Base-by-base conservation (phyloP, 1,140 invertebrate genomes). In the Polypedilum vanderplanki region DNA sequence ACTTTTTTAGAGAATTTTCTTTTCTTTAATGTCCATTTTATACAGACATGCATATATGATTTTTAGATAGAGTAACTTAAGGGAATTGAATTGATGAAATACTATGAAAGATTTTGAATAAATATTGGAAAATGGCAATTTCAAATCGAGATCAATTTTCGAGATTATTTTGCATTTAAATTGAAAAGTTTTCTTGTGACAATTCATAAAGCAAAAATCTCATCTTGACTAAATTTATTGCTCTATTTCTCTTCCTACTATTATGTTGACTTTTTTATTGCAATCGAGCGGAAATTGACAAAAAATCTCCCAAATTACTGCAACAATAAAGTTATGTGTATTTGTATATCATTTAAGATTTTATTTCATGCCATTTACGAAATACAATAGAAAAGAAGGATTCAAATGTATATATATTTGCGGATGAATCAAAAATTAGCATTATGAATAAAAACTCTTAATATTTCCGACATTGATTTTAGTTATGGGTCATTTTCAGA, bases 291-390 rank as follows among this genome's bases (percentile, higher is more conserved):
- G 65, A 70, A 70, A 70, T 70, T 22, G 65, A 70, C 65, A 70
- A 22, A 70, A 70, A 70, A 10, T 70, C 18, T 18, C 17, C 5
- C 17, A 18, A 70, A 18, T 18, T 22, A 18, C 17, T 20, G 0
- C 7, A 18, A 70, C 65, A 70, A 70, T 70, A 70, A 70, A 20
- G 8, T 20, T 70, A 18, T 20, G 20, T 70, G 65, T 18, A 20
- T 18, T 70, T 22, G 65, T 70, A 20, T 70, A 18, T 70, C 65
- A 18, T 70, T 70, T 70, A 18, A 12, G 46, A 57, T n/a, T 57
- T 57, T 57, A 57, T 57, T 57, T 57, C 46, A 70, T 70, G 65
- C 65, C 65, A 70, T 70, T 70, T 70, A 18, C 65, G 17, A 70
- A 18, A 22, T 18, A 70, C 65, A 70, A 67, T 67, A 17, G 2